Conservation (phyloP, 2,797 vertebrate genomes). For the Galaxias olidus region DNA sequence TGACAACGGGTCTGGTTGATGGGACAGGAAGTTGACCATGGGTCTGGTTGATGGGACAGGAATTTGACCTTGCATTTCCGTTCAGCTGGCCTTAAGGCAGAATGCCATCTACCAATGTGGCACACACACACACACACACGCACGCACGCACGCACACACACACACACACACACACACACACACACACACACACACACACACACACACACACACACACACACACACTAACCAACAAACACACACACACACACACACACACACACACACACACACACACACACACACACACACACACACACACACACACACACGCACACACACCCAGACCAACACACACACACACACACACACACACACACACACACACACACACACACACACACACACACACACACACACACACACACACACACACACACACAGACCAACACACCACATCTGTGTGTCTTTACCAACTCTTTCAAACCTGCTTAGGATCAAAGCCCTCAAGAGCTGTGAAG, state of each 20-base stretch:
- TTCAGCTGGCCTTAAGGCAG: too few relatives aligned
- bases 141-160: neutral
- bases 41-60: too few relatives aligned
- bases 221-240: neutral
- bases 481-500: too few relatives aligned
- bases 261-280: slow-evolving; percentile 20
- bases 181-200: slow-evolving; percentile 1
- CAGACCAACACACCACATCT: too few relatives aligned
- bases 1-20: too few relatives aligned
- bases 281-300: slow-evolving; percentile 1
- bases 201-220: slow-evolving; percentile 2
- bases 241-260: slow-evolving; percentile 16
- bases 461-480: too few relatives aligned
- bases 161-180: neutral
- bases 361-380: neutral
- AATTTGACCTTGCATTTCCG: too few relatives aligned
- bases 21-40: too few relatives aligned
- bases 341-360: neutral
- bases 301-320: slow-evolving; percentile 3
- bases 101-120: slow-evolving; percentile 12
- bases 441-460: too few relatives aligned
- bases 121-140: neutral
- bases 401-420: too few relatives aligned
- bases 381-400: too few relatives aligned
- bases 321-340: neutral